Evolutionary conservation across 1,140 invertebrate species (phyloP), one percentile per base, ranked within the genome.

Genomic region (Heliconius nattereri): DNA sequence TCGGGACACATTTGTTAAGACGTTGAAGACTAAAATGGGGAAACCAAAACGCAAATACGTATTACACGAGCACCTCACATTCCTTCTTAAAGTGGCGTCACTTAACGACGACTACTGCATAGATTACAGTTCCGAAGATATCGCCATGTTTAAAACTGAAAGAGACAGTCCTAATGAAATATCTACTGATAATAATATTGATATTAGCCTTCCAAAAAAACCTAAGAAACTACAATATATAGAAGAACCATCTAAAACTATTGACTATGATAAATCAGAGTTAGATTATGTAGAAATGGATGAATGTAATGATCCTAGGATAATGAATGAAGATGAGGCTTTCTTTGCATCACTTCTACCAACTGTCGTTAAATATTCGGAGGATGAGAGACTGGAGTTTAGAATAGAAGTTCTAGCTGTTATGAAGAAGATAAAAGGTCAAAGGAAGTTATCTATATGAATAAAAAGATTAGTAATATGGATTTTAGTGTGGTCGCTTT

Each of bases 271-370:
- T 13, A 78, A 78, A 73, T 76, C 74, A 9, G 85, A 87, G 16
- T 80, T 89, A 60, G 86, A 91, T 78, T 89, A 89, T n/a, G 78
- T 87, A 19, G 87, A 89, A 77, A 81, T 90, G 1, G 90, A 91
- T 32, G 87, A 88, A 54, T 84, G 66, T 23, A 87, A 83, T 57
- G 89, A 91, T 74, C 86, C 89, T 1, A 85, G 92, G 70, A 78
- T 93, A 1, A 94, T 93, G 93, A 94, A 94, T 78, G 91, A 93
- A 79, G 93, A 94, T 76, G 93, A 94, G 75, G 92, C 93, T 0
- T 94, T 94, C 74, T 94, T 94, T 57, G 92, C 92, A 0, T 93
- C 93, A 1, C 84, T 94, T 5, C 79, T 94, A 29, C 93, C 93
- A 0, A 90, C 91, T 20, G 86, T 94, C 26, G 92, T 93, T 0